Evolutionary conservation across 2,113 vertebrate genomes (phyloP), one percentile per base, ranked within the genome.

Genomic region (Aplodontia rufa): DNA sequence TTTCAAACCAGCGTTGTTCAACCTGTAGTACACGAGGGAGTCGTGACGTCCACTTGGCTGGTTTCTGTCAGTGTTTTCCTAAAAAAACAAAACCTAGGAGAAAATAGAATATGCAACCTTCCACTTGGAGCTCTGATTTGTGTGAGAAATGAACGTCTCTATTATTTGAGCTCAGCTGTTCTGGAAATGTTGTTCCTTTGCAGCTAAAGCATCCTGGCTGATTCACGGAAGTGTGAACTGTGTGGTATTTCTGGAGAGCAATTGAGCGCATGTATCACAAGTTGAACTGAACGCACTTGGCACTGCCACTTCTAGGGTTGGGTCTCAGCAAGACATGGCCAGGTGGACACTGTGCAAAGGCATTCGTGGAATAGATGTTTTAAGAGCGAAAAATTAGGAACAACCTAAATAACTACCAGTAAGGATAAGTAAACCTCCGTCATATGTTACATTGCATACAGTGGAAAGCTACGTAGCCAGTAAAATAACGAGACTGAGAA

Each of bases 191-290:
- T 91, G 82, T 66, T 81, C 76, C 79, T 87, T 84, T 49, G 32
- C 86, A 62, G 78, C 74, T 55, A 80, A 85, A 64, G 22, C 66
- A 20, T 49, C 24, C 83, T 51, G 72, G 37, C 17, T 89, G 93
- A 90, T 14, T 89, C 78, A 87, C 42, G 5, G 30, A 71, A 51
- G 76, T 81, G 72, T 88, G 85, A 96, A 87, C 53, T 42, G 53
- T 66, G 84, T 13, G 37, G 12, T 91, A 68, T 89, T 95, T 94
- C 86, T 93, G 92, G 78, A 91, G 42, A 76, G 66, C 72, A 53
- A 58, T 53, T 60, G 79, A 88, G 74, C 28, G 10, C 12, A 7
- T 1, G 69, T 81, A 76, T 85, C 60, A 35, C 55, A 92, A 96
- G 81, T 62, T 51, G 80, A 76, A 87, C 47, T n/a, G 51, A 79